Evolutionary conservation across 2,113 vertebrate species (phyloP), one percentile per base, ranked within the genome.

Genomic region (Calyptommatus sinebrachiatus): DNA sequence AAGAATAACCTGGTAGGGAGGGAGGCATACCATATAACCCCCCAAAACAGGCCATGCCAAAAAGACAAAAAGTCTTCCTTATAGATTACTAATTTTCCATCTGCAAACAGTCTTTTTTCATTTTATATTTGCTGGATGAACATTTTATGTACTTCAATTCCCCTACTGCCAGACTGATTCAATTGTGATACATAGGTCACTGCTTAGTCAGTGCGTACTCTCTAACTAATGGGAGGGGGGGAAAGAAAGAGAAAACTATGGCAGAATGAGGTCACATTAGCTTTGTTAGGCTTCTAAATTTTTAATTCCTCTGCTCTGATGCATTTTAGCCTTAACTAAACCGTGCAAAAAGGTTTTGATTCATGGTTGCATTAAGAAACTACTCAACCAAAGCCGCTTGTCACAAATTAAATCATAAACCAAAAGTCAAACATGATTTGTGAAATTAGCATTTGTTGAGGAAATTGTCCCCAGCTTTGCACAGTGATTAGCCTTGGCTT

Each of bases 331-430:
- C 65, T 89, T 90, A 87, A 84, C 86, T 45, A 89, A 87, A 86
- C 82, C 82, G 80, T 77, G 63, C 77, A 73, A 78, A 86, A 90
- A 83, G 79, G 72, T 83, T 83, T 87, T 90, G 90, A 96, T 97
- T 95, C 95, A 96, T 91, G 88, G 90, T 86, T 63, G 85, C 91
- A 93, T 96, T 94, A 95, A 85, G 72, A 93, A 94, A 93, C 87
- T 90, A 87, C 91, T 94, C 87, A 85, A 92, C 91, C 94, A 91
- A 94, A 85, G 80, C 93, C 82, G 89, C 93, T 92, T 90, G 93
- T 94, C 93, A 94, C 80, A 86, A 90, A 90, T 94, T 94, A 92
- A 95, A 95, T 96, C 91, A 89, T 83, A 90, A 90, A 86, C 81
- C 89, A 88, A 88, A 85, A 92, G 90, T 92, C 78, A 86, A 87